These are phyloP conservation scores for Tricholauxania praeusta DNA, from an alignment of 2,888 invertebrate species.

Conservation along the genomic window DNA sequence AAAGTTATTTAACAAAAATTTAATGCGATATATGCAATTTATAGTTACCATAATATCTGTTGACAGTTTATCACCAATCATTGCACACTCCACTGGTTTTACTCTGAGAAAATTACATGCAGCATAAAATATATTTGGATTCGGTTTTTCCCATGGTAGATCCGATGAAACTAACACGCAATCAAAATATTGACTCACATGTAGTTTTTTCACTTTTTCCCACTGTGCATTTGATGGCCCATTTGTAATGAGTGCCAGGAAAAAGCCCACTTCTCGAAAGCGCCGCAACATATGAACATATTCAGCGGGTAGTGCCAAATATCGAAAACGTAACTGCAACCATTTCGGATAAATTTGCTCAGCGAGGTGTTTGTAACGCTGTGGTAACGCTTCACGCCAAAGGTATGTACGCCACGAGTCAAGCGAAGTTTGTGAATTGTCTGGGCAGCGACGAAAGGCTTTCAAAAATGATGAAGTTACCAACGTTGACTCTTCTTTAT, in stretches of 20 bases:
- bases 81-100: constrained; percentile 80
- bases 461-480: constrained; percentile 79
- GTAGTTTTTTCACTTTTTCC: constrained; percentile 84
- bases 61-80: constrained; percentile 90
- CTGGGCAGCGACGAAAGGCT: constrained; percentile 84
- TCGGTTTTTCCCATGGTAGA: constrained; percentile 88
- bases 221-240: constrained; percentile 89
- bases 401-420: constrained; percentile 83
- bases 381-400: constrained; percentile 83
- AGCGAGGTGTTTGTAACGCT: constrained; percentile 79
- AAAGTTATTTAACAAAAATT: background rate
- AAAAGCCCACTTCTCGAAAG: constrained; percentile 77
- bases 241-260: constrained; percentile 86
- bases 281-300: constrained; percentile 77
- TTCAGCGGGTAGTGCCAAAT: constrained; percentile 77
- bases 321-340: constrained; percentile 83
- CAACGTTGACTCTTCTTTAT: constrained; percentile 74
- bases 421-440: constrained; percentile 78
- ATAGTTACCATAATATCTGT: constrained; percentile 80
- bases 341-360: constrained; percentile 82
- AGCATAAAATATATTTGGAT: constrained; percentile 83
- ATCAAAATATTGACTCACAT: constrained; percentile 80
- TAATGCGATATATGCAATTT: background rate
- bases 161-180: constrained; percentile 86
- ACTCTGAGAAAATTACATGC: constrained; percentile 83